Conservation (phyloP, 1,140 invertebrate genomes). For the Heliothis virescens region DNA sequence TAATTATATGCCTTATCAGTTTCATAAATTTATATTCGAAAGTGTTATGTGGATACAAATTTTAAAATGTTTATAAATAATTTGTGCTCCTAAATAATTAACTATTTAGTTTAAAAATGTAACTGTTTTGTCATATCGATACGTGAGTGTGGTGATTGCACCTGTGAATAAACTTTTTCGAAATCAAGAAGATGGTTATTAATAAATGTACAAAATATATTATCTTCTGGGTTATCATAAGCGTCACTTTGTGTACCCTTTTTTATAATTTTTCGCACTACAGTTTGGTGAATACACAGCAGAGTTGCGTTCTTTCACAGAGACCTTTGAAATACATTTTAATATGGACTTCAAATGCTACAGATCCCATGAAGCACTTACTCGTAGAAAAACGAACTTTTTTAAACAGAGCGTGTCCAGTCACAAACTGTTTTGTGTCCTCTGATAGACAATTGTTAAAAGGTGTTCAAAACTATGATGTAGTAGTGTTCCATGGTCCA, state of each 20-base stretch:
- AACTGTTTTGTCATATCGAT: too few species aligned
- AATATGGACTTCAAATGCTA: constrained; percentile 51
- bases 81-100: too few species aligned
- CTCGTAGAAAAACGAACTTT: constrained; percentile 51
- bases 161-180: too few species aligned
- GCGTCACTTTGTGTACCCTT: not conserved
- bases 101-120: too few species aligned
- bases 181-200: not conserved
- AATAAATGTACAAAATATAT: not conserved
- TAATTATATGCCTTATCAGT: too few species aligned
- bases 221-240: not conserved
- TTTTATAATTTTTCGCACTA: not conserved
- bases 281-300: constrained; percentile 1
- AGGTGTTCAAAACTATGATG: constrained; percentile 60
- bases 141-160: too few species aligned
- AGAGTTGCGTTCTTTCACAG: too few species aligned
- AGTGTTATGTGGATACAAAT: too few species aligned
- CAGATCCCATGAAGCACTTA: constrained; percentile 53
- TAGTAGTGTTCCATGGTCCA: constrained; percentile 57
- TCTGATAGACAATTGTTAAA: constrained; percentile 46
- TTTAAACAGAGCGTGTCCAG: constrained; percentile 49
- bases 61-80: too few species aligned
- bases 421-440: constrained; percentile 58
- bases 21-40: too few species aligned
- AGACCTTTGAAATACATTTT: constrained; percentile 27